Evolutionary conservation across 2,113 vertebrate genomes (phyloP).

Genomic region (Syngnathus scovelli): DNA sequence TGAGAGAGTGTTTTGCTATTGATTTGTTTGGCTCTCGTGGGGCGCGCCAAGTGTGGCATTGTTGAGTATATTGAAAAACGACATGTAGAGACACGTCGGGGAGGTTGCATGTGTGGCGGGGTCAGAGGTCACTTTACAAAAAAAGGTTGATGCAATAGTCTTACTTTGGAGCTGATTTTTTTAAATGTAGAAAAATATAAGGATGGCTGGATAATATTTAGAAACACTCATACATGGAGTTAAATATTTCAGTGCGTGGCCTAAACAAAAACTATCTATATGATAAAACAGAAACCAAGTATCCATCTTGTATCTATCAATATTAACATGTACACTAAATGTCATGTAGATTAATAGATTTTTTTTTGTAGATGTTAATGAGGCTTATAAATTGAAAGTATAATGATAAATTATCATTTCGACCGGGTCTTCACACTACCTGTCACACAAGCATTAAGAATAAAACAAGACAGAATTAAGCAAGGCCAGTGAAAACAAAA

Average conservation of each 20-base stretch:
- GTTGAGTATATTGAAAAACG: slow-evolving; percentile 51
- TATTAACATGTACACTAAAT: no score
- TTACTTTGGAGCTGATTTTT: not conserved
- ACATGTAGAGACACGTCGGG: slow-evolving; percentile 32
- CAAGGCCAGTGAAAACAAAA: not conserved
- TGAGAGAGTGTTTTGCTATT: slow-evolving; percentile 55
- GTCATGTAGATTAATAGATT: no score
- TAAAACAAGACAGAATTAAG: not conserved
- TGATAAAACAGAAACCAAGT: no score
- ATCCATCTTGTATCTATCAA: no score
- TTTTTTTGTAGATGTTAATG: no score
- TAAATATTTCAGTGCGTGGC: no score
- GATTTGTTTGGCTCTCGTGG: slow-evolving; percentile 62
- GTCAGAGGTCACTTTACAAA: slow-evolving; percentile 14
- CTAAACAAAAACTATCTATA: no score
- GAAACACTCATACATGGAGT: no score
- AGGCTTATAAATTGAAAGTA: not conserved
- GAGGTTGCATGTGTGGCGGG: slow-evolving; percentile 1
- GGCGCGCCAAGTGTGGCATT: slow-evolving; percentile 26
- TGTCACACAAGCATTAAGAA: not conserved
- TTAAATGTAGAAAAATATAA: no score
- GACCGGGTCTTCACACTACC: not conserved
- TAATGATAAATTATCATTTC: not conserved
- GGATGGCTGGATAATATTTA: no score
- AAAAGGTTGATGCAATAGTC: slow-evolving; percentile 7